Evolutionary conservation across 2,888 invertebrate species (phyloP), one percentile per base, ranked within the genome.

Genomic region (Catocala fraxini): DNA sequence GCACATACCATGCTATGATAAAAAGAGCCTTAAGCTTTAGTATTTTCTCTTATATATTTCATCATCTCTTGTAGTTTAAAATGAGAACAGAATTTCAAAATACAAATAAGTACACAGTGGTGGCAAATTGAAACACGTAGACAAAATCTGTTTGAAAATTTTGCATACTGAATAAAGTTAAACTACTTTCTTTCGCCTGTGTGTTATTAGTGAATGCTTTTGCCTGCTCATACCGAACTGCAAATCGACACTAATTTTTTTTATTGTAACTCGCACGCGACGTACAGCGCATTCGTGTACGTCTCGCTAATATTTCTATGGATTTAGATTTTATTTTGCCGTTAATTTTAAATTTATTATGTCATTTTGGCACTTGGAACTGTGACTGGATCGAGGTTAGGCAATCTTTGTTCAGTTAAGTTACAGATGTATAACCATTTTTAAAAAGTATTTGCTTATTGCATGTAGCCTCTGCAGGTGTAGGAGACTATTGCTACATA

Each of bases 211-310:
- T 45, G 48, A 70, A 75, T 68, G 62, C 58, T 62, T 68, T 68
- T 57, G 60, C 52, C 59, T 41, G 65, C 45, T 73, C 61, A 71
- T 69, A 68, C 65, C 67, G 39, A 52, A 71, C 68, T 75, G 71
- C 68, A 73, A 77, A 75, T 75, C 67, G 75, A 64, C 69, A 75
- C 73, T 66, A 68, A 65, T 66, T 65, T 64, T 72, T 74, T 71
- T 76, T 77, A 77, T 71, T 69, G 68, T 59, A 13, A 41, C 48
- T 15, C 25, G 52, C 76, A 77, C 73, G 75, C 77, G 68, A 76
- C 47, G 48, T 51, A n/a, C 49, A 52, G 15, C 4, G 51, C 54
- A 61, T 67, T 65, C 15, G 51, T 56, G 58, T 56, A 64, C 51
- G 15, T 39, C 6, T 39, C 35, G 9, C 35, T 39, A 59, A 55